Evolutionary conservation across 1,140 invertebrate species (phyloP).

Genomic region (Drosophila lini): DNA sequence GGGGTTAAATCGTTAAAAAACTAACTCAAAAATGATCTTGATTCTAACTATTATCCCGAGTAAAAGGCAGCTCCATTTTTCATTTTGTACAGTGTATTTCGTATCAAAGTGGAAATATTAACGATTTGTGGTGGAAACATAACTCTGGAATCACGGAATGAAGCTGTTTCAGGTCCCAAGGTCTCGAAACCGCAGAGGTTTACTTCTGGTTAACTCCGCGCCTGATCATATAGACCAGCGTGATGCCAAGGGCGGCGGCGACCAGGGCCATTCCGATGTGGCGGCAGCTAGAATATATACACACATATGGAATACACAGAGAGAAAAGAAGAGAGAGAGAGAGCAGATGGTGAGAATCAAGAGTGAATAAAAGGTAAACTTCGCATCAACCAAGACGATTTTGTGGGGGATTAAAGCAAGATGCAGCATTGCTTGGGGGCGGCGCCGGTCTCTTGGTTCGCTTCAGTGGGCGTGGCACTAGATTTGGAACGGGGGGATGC

Average conservation of each 20-base stretch:
- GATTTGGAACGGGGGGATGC: conserved; percentile 7
- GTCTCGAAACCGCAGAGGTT: neutral
- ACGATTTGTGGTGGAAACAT: neutral
- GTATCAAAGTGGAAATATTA: conserved; percentile 34
- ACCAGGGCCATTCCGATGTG: conserved; percentile 77
- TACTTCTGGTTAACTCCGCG: conserved; percentile 58
- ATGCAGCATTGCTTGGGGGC: conserved; percentile 74
- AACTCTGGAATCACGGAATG: conserved; percentile 52
- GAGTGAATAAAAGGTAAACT: neutral
- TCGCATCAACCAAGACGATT: conserved; percentile 9
- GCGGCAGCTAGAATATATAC: conserved; percentile 64
- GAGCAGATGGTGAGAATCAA: conserved; percentile 9
- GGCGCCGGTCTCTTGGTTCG: conserved; percentile 30
- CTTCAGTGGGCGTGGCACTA: conserved; percentile 55
- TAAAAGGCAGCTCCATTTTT: neutral
- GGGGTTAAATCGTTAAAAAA: no score
- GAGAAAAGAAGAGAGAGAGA: conserved; percentile 3
- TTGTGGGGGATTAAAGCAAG: conserved; percentile 52
- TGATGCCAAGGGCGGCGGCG: conserved; percentile 80
- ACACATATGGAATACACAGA: conserved; percentile 19
- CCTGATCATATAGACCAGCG: conserved; percentile 61
- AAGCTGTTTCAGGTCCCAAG: conserved; percentile 22
- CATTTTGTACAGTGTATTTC: conserved; percentile 20
- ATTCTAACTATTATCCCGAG: no score
- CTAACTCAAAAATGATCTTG: no score